Conservation (phyloP, 2,113 vertebrate genomes). For the Raja brachyura region DNA sequence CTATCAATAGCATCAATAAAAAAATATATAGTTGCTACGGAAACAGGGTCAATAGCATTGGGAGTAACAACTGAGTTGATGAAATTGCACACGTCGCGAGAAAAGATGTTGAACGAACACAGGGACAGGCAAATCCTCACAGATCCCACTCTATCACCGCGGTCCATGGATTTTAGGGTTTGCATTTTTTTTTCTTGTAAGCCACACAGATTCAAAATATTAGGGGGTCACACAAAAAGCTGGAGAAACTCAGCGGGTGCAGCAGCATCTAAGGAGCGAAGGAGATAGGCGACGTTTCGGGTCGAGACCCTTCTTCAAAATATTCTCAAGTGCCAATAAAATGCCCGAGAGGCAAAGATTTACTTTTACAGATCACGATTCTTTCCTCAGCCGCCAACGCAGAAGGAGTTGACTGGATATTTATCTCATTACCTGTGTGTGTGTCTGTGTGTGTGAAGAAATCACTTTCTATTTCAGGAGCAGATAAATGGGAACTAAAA, state of each 20-base stretch:
- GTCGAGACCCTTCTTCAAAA: too few species aligned
- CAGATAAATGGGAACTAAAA: not conserved
- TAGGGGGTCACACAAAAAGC: too few species aligned
- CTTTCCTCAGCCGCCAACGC: not conserved
- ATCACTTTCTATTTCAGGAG: not conserved
- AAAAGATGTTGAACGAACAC: not conserved
- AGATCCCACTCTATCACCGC: not conserved
- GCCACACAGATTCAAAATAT: not conserved
- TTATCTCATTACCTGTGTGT: not conserved
- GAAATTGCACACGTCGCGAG: not conserved
- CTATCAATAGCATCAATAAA: constrained; percentile 15
- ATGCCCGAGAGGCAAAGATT: not conserved
- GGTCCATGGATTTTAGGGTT: not conserved
- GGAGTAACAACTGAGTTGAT: not conserved
- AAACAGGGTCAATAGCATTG: not conserved
- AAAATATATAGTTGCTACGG: constrained; percentile 14
- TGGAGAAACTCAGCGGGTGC: too few species aligned
- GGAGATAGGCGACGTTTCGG: too few species aligned
- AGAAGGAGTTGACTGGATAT: not conserved
- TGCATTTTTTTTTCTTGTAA: not conserved
- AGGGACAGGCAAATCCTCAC: not conserved
- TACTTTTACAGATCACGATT: not conserved
- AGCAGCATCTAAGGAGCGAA: too few species aligned
- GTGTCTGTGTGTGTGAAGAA: too few species aligned
- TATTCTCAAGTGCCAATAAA: too few species aligned